A percentile compares a stretch with the other conserved stretches of the same genome.
Conservation (phyloP, 2,113 vertebrate species). For the Theristicus caerulescens region DNA sequence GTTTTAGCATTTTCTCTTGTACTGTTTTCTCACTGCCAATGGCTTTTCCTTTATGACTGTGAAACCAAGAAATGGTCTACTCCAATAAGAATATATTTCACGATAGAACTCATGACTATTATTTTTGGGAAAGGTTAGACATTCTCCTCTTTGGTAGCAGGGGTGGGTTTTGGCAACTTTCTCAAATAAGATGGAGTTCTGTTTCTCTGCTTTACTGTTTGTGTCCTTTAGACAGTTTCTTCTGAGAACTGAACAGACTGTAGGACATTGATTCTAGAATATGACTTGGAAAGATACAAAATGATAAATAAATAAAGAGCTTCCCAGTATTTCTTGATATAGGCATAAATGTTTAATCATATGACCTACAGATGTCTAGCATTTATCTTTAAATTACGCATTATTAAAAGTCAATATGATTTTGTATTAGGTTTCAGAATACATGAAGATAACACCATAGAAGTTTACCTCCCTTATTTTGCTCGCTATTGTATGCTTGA, state of each 20-base stretch:
- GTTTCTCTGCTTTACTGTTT: not conserved
- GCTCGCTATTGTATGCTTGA: not conserved
- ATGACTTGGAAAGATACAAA: conserved; percentile 23
- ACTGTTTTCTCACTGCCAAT: not conserved
- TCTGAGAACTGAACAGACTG: not conserved
- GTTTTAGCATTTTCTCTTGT: not conserved
- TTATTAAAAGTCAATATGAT: not conserved
- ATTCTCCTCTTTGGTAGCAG: not conserved
- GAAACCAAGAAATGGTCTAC: not conserved
- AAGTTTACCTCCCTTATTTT: not conserved
- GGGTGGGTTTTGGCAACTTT: not conserved
- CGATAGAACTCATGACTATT: not conserved
- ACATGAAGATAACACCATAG: not conserved
- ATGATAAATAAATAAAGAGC: conserved; percentile 54
- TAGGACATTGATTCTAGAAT: not conserved
- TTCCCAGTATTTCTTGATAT: conserved; percentile 24
- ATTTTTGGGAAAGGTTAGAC: not conserved
- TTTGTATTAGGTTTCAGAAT: not conserved
- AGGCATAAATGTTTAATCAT: conserved; percentile 36
- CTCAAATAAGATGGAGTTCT: not conserved
- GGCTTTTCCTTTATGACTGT: not conserved
- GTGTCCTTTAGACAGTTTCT: conserved; percentile 5
- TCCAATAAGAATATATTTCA: not conserved
- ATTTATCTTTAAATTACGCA: conserved; percentile 15
- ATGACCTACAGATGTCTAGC: not conserved